Conservation (phyloP, 1,140 invertebrate genomes). For the Drosophila sp. region DNA sequence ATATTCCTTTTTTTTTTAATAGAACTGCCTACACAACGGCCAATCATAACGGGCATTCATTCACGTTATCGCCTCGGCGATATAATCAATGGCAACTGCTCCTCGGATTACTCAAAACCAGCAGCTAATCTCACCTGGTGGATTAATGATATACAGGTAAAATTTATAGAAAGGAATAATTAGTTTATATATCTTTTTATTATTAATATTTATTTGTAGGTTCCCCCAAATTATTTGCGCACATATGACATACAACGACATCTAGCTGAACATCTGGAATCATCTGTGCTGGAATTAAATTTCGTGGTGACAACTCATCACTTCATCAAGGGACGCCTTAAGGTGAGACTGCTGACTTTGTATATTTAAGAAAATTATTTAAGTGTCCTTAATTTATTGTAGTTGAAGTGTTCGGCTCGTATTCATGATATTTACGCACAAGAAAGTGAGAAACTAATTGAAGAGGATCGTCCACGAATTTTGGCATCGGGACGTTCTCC, state of each 20-base stretch:
- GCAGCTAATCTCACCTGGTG: conserved; percentile 94
- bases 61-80: conserved; percentile 90
- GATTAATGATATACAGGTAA: conserved; percentile 91
- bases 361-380: neutral
- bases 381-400: neutral
- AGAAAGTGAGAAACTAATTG: conserved; percentile 78
- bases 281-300: conserved; percentile 84
- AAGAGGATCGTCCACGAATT: conserved; percentile 81
- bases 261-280: conserved; percentile 74
- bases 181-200: neutral
- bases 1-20: conserved; percentile 34
- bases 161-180: neutral
- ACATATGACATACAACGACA: conserved; percentile 75
- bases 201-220: conserved; percentile 39
- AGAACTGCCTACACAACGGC: conserved; percentile 89
- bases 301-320: conserved; percentile 86
- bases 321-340: conserved; percentile 85
- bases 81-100: conserved; percentile 90
- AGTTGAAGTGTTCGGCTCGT: conserved; percentile 80
- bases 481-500: conserved; percentile 82
- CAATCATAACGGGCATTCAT: conserved; percentile 89
- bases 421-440: conserved; percentile 83
- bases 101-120: conserved; percentile 90
- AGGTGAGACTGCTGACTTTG: conserved; percentile 65
- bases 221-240: conserved; percentile 69